Base-by-base conservation (phyloP, 2,888 invertebrate species). In the Eristalis tenax region DNA sequence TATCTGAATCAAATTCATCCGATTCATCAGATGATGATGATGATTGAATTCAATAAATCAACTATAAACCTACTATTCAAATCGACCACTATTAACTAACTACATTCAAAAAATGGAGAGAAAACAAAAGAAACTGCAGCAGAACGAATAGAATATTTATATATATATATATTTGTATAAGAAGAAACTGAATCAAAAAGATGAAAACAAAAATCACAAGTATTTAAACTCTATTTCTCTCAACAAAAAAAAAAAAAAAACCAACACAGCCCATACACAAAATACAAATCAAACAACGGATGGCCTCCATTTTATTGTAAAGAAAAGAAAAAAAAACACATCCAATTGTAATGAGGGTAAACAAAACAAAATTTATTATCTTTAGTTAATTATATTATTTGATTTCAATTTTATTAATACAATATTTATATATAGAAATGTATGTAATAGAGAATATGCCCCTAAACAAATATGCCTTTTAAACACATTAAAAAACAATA, bases 1-100 rank as follows among this genome's bases (percentile, higher is more conserved):
- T 98, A 91, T 97, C 97, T 70, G 97, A 97, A 94, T 96, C 97
- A 56, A 97, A 96, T 91, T 96, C 97, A 91, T 96, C 96, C 90
- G 97, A 97, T 93, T 95, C 95, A 82, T 85, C 82, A 28, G 92
- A 91, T 81, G 91, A 91, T 88, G 91, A 91, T 89, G 91, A 91
- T 57, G 75, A 83, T 88, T 88, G 81, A 88, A 87, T 75, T 73
- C 50, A 73, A 71, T 61, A 76, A 83, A 75, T 35, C 56, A 64
- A 78, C 66, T 83, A 61, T 79, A 87, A 50, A 50, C 50, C 79
- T 76, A 76, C 73, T 83, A 83, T 75, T 76, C 75, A 76, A 79
- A 83, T 69, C 79, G 79, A 83, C 87, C 83, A 87, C 79, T 83
- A 87, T 79, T 83, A 79, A 79, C 83, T 76, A 83, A 87, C 57